Evolutionary conservation across 2,888 invertebrate species (phyloP).

Genomic region (Cyclophora punctaria): DNA sequence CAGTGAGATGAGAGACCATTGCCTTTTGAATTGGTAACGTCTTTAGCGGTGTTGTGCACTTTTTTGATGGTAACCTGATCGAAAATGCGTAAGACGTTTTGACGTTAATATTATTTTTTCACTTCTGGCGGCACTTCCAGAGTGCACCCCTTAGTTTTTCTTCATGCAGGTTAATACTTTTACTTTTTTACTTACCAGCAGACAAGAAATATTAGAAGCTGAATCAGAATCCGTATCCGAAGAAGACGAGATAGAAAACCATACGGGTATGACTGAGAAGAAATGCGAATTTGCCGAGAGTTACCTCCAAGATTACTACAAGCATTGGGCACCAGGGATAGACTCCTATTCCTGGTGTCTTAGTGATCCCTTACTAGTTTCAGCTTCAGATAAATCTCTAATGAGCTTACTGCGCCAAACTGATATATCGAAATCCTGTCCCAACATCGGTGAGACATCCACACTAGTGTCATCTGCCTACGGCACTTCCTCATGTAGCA

Average conservation of each 20-base stretch:
- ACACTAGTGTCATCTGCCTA: constrained; percentile 37
- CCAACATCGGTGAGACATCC: constrained; percentile 39
- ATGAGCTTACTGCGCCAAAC: constrained; percentile 29
- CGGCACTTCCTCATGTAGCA: constrained; percentile 27
- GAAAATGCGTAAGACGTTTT: no score
- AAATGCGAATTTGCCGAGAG: constrained; percentile 50
- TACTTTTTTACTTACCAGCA: no score
- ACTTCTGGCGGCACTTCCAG: no score
- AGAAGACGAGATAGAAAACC: constrained; percentile 1
- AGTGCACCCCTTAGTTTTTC: no score
- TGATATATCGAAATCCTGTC: constrained; percentile 42
- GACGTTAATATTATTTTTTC: no score
- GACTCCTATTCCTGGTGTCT: constrained; percentile 42
- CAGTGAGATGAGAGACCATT: no score
- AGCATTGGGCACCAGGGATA: constrained; percentile 40
- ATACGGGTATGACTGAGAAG: constrained; percentile 14
- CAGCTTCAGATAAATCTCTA: constrained; percentile 33
- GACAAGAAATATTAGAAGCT: no score
- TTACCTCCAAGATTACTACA: constrained; percentile 49
- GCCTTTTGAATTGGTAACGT: no score
- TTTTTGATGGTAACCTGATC: no score
- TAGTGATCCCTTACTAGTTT: constrained; percentile 39
- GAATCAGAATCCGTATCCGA: constrained; percentile 6
- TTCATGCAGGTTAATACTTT: no score
- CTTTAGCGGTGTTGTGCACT: no score